phyloP scores from a whole-genome alignment of 2,888 invertebrate species.

The Erannis defoliaria region DNA sequence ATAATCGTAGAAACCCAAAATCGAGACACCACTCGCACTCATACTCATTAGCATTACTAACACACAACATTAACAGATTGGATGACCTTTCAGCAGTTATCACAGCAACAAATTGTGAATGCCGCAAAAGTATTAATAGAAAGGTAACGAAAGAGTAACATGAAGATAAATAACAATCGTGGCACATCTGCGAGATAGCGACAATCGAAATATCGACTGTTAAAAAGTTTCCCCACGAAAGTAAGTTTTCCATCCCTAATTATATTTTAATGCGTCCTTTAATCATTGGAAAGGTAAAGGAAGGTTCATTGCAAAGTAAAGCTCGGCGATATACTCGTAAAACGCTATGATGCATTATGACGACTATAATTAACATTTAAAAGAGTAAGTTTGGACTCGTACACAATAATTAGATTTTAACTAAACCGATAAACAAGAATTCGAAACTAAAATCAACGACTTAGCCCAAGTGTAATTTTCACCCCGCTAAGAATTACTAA shows the following conservation, averaged over 20 bases:
- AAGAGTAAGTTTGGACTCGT: not conserved
- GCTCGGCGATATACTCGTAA: not conserved
- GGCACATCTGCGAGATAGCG: not conserved
- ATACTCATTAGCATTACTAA: too few relatives aligned
- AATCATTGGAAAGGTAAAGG: too few relatives aligned
- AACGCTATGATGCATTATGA: not conserved
- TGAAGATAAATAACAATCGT: not conserved
- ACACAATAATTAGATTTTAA: not conserved
- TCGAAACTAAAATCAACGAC: too few relatives aligned
- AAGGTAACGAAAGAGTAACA: not conserved
- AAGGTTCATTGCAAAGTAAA: too few relatives aligned
- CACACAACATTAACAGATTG: conserved; percentile 3
- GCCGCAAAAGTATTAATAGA: not conserved
- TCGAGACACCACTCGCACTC: not conserved
- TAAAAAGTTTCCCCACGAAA: not conserved
- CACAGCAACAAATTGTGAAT: conserved; percentile 1
- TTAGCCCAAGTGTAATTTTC: too few relatives aligned
- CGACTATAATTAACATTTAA: not conserved
- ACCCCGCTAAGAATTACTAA: too few relatives aligned
- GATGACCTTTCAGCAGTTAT: conserved; percentile 5
- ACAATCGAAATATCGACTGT: not conserved
- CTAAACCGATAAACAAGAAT: not conserved
- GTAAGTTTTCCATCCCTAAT: not conserved
- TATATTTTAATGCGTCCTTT: too few relatives aligned
- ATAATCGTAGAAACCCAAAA: not conserved